Conservation (phyloP, 2,113 vertebrate genomes). For the Clupea harengus region DNA sequence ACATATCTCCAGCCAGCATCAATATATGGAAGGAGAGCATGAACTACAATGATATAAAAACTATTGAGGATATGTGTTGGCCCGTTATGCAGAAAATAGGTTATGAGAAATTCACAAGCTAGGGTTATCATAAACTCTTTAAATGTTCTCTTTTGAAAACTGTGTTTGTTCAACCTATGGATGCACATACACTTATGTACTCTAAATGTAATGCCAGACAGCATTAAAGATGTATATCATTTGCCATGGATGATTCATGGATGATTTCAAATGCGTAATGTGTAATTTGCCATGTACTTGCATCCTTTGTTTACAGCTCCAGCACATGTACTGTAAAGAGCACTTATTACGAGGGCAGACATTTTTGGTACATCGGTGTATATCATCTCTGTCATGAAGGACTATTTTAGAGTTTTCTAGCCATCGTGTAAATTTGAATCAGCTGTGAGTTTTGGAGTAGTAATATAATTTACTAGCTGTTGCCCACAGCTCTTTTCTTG, state of each 20-base stretch:
- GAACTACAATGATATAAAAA: slow-evolving; percentile 78
- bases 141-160: not conserved
- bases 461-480: no score
- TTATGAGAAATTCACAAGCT: slow-evolving; percentile 68
- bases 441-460: no score
- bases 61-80: slow-evolving; percentile 85
- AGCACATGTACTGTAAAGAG: not conserved
- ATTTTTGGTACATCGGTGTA: not conserved
- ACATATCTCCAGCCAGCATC: slow-evolving; percentile 83
- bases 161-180: not conserved
- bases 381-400: no score
- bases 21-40: slow-evolving; percentile 84
- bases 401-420: no score
- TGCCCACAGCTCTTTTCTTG: no score
- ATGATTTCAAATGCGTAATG: not conserved
- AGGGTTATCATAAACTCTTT: not conserved
- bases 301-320: not conserved
- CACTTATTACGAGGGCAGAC: not conserved
- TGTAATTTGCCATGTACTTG: not conserved
- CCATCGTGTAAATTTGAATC: no score
- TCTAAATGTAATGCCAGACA: not conserved
- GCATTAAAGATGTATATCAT: not conserved
- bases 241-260: not conserved
- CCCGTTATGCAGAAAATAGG: slow-evolving; percentile 79
- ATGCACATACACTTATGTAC: not conserved